Evolutionary conservation across 2,113 vertebrate genomes (phyloP).

Genomic region (Dolichallabes microphthalmus): DNA sequence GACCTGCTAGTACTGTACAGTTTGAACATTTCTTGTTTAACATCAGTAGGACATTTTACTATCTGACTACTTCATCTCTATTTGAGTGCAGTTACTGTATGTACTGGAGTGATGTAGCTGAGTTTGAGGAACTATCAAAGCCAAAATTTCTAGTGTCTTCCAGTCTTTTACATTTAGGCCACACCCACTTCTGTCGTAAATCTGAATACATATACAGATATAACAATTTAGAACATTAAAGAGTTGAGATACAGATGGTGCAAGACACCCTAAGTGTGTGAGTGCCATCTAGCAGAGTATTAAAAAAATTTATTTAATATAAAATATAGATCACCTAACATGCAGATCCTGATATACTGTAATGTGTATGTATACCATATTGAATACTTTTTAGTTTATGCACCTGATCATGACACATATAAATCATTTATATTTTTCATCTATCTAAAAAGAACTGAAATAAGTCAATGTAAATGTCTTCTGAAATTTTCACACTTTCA

Average conservation of each 20-base stretch:
- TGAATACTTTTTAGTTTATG: not conserved
- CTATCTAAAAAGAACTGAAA: not conserved
- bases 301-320: not conserved
- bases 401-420: not conserved
- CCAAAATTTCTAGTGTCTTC: not conserved
- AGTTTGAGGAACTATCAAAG: not conserved
- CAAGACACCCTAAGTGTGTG: not conserved
- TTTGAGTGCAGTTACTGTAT: too few species aligned
- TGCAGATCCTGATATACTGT: not conserved
- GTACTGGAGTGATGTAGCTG: not conserved
- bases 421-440: not conserved
- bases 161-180: not conserved
- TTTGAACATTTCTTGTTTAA: constrained; percentile 8
- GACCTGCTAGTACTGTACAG: constrained; percentile 46
- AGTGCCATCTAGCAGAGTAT: not conserved
- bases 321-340: not conserved
- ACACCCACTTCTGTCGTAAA: not conserved
- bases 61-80: too few species aligned
- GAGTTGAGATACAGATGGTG: not conserved
- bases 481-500: not conserved
- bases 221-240: not conserved
- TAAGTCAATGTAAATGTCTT: too few species aligned
- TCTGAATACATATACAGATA: not conserved
- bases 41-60: not conserved
- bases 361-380: not conserved